phyloP scores from a whole-genome alignment of 2,797 vertebrate genomes.

The Lerista edwardsae region DNA sequence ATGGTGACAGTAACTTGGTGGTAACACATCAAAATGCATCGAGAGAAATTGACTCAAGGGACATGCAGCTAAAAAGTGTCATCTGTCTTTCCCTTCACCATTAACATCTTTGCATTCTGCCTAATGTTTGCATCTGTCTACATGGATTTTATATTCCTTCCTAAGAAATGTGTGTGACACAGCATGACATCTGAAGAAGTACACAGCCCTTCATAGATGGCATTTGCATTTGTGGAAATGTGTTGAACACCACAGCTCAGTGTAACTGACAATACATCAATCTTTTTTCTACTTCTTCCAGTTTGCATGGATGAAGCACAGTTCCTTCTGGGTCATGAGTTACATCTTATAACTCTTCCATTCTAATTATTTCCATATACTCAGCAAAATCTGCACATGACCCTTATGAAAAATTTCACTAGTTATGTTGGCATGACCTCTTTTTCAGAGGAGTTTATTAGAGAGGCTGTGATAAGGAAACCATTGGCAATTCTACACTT shows the following conservation, averaged over 20 bases:
- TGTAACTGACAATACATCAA: neutral
- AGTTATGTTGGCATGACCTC: neutral
- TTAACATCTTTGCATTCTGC: slow-evolving; percentile 5
- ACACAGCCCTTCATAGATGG: neutral
- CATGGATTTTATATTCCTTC: neutral
- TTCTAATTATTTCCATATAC: neutral
- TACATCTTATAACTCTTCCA: neutral
- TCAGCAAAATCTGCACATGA: neutral
- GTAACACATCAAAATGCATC: slow-evolving; percentile 9
- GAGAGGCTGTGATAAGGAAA: neutral
- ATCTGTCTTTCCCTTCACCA: slow-evolving; percentile 19
- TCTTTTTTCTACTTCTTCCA: neutral
- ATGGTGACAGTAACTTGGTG: slow-evolving; percentile 7
- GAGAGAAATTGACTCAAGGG: slow-evolving; percentile 2
- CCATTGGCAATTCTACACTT: neutral
- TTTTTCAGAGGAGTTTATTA: neutral
- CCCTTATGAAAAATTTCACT: neutral
- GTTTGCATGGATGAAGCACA: neutral
- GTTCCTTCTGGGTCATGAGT: neutral
- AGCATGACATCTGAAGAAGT: neutral
- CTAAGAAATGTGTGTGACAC: neutral
- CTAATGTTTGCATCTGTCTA: slow-evolving; percentile 11
- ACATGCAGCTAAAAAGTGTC: slow-evolving; percentile 9
- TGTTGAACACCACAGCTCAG: neutral
- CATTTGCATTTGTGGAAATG: neutral